Evolutionary conservation across 2,113 vertebrate genomes (phyloP).

Genomic region (Ornithorhynchus anatinus): DNA sequence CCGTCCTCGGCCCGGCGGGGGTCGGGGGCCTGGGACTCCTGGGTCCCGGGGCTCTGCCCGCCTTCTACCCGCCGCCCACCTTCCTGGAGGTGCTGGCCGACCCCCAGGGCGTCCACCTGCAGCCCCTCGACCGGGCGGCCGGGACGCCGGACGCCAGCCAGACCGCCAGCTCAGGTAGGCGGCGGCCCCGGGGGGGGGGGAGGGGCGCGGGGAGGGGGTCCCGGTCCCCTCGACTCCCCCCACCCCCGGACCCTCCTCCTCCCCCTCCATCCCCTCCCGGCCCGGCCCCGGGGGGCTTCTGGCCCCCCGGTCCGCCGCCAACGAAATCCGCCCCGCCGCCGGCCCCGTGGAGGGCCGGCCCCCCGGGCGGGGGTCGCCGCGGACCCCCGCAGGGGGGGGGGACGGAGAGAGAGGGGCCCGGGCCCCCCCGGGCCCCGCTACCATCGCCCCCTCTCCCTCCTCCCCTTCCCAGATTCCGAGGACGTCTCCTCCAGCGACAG

Average conservation of each 20-base stretch:
- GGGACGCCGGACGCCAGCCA: constrained; percentile 85
- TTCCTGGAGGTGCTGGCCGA: constrained; percentile 94
- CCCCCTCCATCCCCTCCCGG: not conserved
- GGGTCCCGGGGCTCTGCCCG: constrained; percentile 86
- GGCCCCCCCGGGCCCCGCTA: not conserved
- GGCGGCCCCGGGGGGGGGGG: constrained; percentile 21
- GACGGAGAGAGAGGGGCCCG: too few species aligned
- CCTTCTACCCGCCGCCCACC: constrained; percentile 92
- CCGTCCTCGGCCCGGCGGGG: constrained; percentile 84
- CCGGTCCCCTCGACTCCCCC: too few species aligned
- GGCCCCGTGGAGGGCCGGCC: not conserved
- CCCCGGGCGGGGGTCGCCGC: not conserved
- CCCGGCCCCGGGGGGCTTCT: not conserved
- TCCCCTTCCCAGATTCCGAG: constrained; percentile 86
- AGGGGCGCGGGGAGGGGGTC: not conserved
- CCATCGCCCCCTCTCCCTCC: constrained; percentile 12
- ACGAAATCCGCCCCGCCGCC: not conserved
- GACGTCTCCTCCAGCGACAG: constrained; percentile 95
- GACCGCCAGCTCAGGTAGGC: constrained; percentile 93
- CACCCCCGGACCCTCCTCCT: not conserved
- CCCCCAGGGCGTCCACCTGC: constrained; percentile 86
- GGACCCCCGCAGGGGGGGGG: too few species aligned
- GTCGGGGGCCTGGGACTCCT: constrained; percentile 92
- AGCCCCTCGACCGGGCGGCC: constrained; percentile 80
- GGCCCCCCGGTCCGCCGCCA: not conserved